Conservation (phyloP, 2,113 vertebrate species). For the Lagenorhynchus albirostris region DNA sequence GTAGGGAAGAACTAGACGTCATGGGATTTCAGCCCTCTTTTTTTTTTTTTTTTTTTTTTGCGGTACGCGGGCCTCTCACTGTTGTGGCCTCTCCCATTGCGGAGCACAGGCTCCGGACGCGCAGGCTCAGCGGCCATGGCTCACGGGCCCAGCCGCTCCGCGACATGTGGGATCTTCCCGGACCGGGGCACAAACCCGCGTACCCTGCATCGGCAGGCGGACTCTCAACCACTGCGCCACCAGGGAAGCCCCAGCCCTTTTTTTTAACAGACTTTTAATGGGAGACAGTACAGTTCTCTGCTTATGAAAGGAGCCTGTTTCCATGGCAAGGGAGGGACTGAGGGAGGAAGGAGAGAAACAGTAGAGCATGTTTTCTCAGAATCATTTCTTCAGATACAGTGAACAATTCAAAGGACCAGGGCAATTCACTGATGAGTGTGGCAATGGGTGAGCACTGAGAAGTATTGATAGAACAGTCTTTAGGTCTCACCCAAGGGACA, state of each 20-base stretch:
- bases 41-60: too few species aligned
- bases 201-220: too few species aligned
- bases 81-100: too few species aligned
- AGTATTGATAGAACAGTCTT: not conserved
- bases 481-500: not conserved
- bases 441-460: not conserved
- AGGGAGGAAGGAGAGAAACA: not conserved
- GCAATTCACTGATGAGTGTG: not conserved
- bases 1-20: not conserved
- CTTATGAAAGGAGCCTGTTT: conserved; percentile 13
- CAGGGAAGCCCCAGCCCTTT: not conserved
- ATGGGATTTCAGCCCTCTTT: not conserved
- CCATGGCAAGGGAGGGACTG: not conserved
- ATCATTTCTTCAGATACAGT: not conserved
- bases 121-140: too few species aligned
- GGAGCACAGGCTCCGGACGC: too few species aligned
- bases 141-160: too few species aligned
- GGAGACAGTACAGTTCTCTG: not conserved
- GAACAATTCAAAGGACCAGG: not conserved
- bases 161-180: too few species aligned
- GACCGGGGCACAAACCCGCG: too few species aligned
- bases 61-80: too few species aligned
- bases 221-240: too few species aligned
- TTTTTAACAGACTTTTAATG: not conserved
- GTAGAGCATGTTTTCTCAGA: not conserved